These are phyloP conservation scores for Mus caroli DNA, from an alignment of 2,797 vertebrate species.

Conservation along the genomic window DNA sequence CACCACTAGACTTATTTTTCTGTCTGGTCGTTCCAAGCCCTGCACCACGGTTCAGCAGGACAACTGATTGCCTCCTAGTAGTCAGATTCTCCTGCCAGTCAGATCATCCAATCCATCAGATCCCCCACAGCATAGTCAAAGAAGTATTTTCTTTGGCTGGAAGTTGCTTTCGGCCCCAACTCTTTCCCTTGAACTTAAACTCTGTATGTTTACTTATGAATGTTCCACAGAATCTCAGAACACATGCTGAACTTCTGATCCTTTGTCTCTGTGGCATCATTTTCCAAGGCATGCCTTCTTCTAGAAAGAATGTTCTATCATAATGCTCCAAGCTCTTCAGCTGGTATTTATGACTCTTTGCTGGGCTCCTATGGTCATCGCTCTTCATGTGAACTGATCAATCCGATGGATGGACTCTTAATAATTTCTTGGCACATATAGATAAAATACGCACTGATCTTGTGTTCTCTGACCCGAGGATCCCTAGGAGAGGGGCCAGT, in stretches of 20 bases:
- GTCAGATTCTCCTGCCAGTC: not conserved
- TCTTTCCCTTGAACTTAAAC: constrained; percentile 45
- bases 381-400: not conserved
- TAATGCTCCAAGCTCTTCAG: not conserved
- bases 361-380: not conserved
- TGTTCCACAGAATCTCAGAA: constrained; percentile 27
- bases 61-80: not conserved
- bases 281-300: not conserved
- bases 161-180: not conserved
- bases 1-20: constrained; percentile 47
- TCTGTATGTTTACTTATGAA: not conserved
- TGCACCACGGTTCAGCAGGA: not conserved
- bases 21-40: constrained; percentile 12
- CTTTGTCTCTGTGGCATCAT: not conserved
- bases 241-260: not conserved
- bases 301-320: not conserved
- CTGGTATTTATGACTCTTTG: not conserved
- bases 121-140: not conserved
- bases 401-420: not conserved
- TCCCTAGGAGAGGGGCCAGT: not conserved
- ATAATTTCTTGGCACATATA: not conserved
- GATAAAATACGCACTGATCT: not conserved
- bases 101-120: not conserved
- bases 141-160: constrained; percentile 7
- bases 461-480: not conserved